Evolutionary conservation across 2,797 vertebrate genomes (phyloP), one percentile per base, ranked within the genome.

Genomic region (Cheirogaleus major): DNA sequence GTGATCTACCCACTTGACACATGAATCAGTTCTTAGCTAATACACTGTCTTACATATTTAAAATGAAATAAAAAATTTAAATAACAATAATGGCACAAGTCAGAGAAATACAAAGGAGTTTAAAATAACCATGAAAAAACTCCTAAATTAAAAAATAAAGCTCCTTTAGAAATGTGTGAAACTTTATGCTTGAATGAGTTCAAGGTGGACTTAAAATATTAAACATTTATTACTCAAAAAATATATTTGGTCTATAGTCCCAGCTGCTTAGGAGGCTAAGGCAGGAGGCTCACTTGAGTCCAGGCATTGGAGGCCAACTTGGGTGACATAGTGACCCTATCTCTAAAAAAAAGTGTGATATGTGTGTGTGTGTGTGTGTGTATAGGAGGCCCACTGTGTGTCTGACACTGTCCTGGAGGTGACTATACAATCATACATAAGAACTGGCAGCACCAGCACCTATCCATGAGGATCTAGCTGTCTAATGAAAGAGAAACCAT

Each of bases 41-140:
- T 69, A 73, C 23, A 65, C 11, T 85, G 11, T 89, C 87, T 89
- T 87, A 63, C 38, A 32, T 69, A 88, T 75, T 93, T 82, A 63
- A 95, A 93, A 92, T 69, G 38, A 98, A 88, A 95, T 91, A 45
- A 52, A 94, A 91, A 83, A 69, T 78, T 93, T 93, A 93, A 93
- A 83, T 93, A 95, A 91, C 30, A 91, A 89, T 89, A 89, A 92
- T 35, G 38, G 32, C 20, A 59, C 3, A 65, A 75, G 59, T 48
- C 48, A 81, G 84, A 90, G 55, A 87, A 92, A 82, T 65, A 83
- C 70, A 89, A 88, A 95, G 14, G 52, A 93, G n/a, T 93, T 96
- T 94, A 88, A 97, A 95, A 89, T 96, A 91, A 83, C 45, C 65
- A 41, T 38, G 59, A 94, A 95, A 93, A 96, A 76, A 72, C 14